Percentiles rank a stretch among this genome's conserved stretches.
phyloP scores from a whole-genome alignment of 1,140 invertebrate species.

The Pseudomyrmex dendroicus region DNA sequence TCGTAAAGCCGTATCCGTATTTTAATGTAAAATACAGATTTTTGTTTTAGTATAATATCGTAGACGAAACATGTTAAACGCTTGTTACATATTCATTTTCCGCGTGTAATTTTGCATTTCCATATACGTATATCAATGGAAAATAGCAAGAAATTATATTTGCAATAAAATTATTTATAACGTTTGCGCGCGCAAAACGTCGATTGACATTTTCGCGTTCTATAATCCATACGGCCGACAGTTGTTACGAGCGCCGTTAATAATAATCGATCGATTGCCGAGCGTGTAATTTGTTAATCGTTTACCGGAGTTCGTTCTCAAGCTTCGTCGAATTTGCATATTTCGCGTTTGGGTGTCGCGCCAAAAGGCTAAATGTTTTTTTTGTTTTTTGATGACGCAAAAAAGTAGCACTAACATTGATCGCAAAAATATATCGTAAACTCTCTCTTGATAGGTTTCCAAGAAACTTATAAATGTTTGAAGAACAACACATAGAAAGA shows the following conservation, averaged over 20 bases:
- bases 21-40: too few species aligned
- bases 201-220: constrained; percentile 21
- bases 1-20: background rate
- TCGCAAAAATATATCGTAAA: constrained; percentile 9
- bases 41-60: too few species aligned
- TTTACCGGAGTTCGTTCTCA: background rate
- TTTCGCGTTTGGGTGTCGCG: constrained; percentile 9
- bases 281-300: constrained; percentile 60
- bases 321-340: constrained; percentile 46
- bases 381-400: background rate
- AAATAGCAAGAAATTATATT: background rate
- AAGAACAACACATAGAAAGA: too few species aligned
- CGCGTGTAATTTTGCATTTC: too few species aligned
- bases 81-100: too few species aligned
- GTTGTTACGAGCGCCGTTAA: constrained; percentile 22
- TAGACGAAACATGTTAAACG: too few species aligned
- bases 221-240: constrained; percentile 40
- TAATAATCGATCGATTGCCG: constrained; percentile 45
- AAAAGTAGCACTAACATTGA: background rate
- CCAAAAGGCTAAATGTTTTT: constrained; percentile 26
- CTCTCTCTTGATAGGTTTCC: background rate
- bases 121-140: too few species aligned
- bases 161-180: background rate
- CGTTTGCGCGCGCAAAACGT: background rate
- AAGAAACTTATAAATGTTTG: constrained; percentile 16